Conservation (phyloP, 1,140 invertebrate genomes). For the Zaprionus capensis region DNA sequence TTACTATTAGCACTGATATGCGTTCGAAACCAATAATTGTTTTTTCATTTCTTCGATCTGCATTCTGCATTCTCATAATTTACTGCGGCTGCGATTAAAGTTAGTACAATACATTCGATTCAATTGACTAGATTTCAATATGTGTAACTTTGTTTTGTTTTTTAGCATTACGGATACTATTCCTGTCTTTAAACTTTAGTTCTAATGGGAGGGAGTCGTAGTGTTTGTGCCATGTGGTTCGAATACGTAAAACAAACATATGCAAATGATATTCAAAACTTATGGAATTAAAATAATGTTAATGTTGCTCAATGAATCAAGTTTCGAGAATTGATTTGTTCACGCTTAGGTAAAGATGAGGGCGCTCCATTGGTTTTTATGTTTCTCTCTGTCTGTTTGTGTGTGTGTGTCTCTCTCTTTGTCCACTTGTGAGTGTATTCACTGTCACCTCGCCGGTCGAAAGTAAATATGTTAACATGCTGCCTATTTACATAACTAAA, state of each 20-base stretch:
- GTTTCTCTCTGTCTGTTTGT: conserved; percentile 23
- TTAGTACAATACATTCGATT: conserved; percentile 81
- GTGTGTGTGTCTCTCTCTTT: conserved; percentile 28
- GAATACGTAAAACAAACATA: conserved; percentile 28
- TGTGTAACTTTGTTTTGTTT: conserved; percentile 70
- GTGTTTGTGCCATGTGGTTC: conserved; percentile 42
- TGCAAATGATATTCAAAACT: conserved; percentile 53
- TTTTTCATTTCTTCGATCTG: conserved; percentile 37
- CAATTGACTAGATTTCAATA: conserved; percentile 82
- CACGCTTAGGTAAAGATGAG: conserved; percentile 55
- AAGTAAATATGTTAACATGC: conserved; percentile 45
- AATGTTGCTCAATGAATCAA: conserved; percentile 59
- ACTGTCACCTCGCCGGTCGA: conserved; percentile 37
- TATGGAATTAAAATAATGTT: conserved; percentile 58
- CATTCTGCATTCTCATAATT: conserved; percentile 34
- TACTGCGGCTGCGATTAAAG: conserved; percentile 49
- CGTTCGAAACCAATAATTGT: conserved; percentile 64
- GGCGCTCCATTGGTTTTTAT: conserved; percentile 40
- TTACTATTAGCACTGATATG: conserved; percentile 61
- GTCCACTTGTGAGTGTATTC: conserved; percentile 60
- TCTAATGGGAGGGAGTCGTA: conserved; percentile 68
- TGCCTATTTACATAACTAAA: conserved; percentile 90
- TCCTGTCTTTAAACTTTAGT: conserved; percentile 38
- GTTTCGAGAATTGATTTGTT: conserved; percentile 48
- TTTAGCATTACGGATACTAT: conserved; percentile 55